A percentile compares a stretch with the other conserved stretches of the same genome.
phyloP scores from a whole-genome alignment of 2,113 vertebrate genomes.

The Corydoras maculifer region DNA sequence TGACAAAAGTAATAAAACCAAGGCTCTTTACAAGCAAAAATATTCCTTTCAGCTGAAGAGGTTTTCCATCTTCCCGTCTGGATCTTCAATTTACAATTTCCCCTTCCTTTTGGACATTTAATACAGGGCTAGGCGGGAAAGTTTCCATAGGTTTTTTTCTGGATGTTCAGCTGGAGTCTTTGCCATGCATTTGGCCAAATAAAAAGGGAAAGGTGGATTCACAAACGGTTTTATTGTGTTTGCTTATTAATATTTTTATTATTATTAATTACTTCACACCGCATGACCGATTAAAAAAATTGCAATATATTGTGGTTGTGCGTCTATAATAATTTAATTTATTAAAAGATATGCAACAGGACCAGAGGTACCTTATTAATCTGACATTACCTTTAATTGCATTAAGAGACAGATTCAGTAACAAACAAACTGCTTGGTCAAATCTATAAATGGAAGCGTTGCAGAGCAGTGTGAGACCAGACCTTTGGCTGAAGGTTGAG shows the following conservation, averaged over 20 bases:
- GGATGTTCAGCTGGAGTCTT: conserved; percentile 50
- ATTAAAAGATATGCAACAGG: too few relatives aligned
- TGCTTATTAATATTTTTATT: conserved; percentile 16
- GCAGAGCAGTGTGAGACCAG: conserved; percentile 60
- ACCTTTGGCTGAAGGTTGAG: conserved; percentile 57
- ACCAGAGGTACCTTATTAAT: conserved; percentile 9
- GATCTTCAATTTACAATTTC: conserved; percentile 62
- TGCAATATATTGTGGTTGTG: too few relatives aligned
- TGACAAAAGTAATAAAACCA: conserved; percentile 43
- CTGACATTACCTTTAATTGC: conserved; percentile 31
- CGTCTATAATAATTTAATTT: too few relatives aligned
- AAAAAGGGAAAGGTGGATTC: conserved; percentile 8
- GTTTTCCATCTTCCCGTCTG: conserved; percentile 64
- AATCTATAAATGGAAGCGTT: conserved; percentile 62
- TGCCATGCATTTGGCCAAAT: conserved; percentile 29
- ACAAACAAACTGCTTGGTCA: conserved; percentile 47
- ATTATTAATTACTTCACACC: background rate
- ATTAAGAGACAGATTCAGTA: conserved; percentile 33
- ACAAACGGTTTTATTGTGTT: conserved; percentile 11
- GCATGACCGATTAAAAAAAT: too few relatives aligned
- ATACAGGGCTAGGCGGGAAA: conserved; percentile 53
- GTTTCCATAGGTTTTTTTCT: conserved; percentile 60
- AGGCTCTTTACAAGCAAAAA: conserved; percentile 47
- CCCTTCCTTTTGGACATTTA: conserved; percentile 60
- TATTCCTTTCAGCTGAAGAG: conserved; percentile 56